Evolutionary conservation across 1,140 invertebrate genomes (phyloP).

Genomic region (Lasioglossum albipes): DNA sequence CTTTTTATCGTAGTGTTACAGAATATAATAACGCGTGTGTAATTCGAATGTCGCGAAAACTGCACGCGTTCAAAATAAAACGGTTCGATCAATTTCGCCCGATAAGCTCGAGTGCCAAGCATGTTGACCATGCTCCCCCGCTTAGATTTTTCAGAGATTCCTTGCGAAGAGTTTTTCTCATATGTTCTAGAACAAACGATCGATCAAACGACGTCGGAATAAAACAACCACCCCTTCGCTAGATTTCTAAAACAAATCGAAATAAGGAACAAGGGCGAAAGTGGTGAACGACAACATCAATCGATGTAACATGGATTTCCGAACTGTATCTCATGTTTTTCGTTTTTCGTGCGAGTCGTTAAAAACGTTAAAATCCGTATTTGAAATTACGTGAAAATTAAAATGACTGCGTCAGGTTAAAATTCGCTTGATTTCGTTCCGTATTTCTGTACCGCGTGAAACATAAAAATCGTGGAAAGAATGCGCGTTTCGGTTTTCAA

Average conservation of each 20-base stretch:
- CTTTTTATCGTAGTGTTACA: conserved; percentile 49
- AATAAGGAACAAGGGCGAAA: not conserved
- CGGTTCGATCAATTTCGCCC: not conserved
- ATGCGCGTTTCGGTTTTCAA: not conserved
- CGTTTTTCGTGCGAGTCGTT: not conserved
- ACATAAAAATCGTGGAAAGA: not conserved
- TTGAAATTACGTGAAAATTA: not conserved
- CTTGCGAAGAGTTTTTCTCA: not conserved
- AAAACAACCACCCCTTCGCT: not conserved
- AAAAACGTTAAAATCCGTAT: not conserved
- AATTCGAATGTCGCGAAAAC: conserved; percentile 53
- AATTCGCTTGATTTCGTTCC: conserved; percentile 6
- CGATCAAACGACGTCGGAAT: not conserved
- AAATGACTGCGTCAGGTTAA: not conserved
- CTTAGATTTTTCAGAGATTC: not conserved
- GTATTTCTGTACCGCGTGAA: not conserved
- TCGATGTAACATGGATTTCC: not conserved
- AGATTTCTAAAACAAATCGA: not conserved
- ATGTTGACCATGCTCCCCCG: not conserved
- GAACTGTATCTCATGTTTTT: not conserved
- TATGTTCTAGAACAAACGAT: not conserved
- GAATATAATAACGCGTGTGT: conserved; percentile 52
- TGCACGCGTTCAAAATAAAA: conserved; percentile 26
- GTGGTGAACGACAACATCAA: not conserved
- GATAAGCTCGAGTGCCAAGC: not conserved